Percentiles rank a stretch among this genome's conserved stretches.
Evolutionary conservation across 2,113 vertebrate species (phyloP).

Genomic region (Etheostoma cragini): DNA sequence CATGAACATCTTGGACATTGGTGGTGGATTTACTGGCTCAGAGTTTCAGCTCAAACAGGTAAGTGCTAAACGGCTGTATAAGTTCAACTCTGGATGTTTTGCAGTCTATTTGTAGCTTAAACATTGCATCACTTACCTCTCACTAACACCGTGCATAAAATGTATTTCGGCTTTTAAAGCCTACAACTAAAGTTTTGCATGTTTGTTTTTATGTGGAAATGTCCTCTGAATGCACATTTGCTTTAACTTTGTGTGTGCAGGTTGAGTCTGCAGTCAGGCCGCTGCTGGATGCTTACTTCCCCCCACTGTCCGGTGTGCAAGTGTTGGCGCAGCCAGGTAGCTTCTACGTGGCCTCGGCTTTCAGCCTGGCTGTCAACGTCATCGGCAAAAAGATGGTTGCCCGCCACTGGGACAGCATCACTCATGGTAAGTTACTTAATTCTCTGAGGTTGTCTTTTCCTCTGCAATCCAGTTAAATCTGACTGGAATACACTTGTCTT

Average conservation of each 20-base stretch:
- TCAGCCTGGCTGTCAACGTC: constrained; percentile 94
- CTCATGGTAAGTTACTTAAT: constrained; percentile 82
- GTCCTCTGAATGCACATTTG: neutral
- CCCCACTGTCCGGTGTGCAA: constrained; percentile 89
- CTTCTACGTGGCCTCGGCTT: constrained; percentile 95
- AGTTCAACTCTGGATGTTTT: neutral
- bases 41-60: constrained; percentile 95
- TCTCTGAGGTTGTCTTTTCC: neutral
- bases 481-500: neutral
- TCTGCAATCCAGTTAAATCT: neutral
- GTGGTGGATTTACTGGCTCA: constrained; percentile 93
- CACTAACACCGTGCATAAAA: neutral
- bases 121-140: neutral
- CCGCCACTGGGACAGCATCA: constrained; percentile 84
- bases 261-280: constrained; percentile 90
- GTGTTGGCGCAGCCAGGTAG: constrained; percentile 94
- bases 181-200: neutral
- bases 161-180: neutral
- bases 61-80: neutral
- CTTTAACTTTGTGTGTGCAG: constrained; percentile 69
- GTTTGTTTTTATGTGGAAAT: constrained; percentile 1
- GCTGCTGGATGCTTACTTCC: constrained; percentile 92
- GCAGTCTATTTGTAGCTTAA: neutral
- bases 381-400: constrained; percentile 91
- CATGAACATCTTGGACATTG: constrained; percentile 96